These are phyloP conservation scores for Cinclus mexicanus DNA, from an alignment of 2,113 vertebrate species.

Conservation along the genomic window DNA sequence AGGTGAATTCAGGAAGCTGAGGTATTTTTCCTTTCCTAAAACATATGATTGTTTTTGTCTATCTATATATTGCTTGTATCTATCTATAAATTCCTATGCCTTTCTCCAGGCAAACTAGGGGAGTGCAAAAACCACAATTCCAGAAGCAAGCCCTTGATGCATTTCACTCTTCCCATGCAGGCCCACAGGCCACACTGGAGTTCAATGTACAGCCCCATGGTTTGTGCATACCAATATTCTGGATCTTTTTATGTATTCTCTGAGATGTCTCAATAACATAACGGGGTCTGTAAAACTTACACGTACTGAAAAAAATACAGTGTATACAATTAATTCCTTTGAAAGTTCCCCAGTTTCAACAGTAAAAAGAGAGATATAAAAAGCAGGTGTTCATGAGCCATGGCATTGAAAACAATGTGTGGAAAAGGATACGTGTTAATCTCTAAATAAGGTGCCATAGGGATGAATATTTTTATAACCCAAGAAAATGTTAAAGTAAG, in stretches of 20 bases:
- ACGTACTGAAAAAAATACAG: not conserved
- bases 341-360: not conserved
- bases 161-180: not conserved
- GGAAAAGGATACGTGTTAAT: conserved; percentile 10
- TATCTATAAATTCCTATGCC: not conserved
- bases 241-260: not conserved
- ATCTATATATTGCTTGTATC: too few species aligned
- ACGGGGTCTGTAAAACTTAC: not conserved
- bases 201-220: not conserved
- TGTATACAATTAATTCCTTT: not conserved
- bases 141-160: not conserved
- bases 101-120: not conserved
- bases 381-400: not conserved
- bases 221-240: not conserved
- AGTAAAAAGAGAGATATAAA: not conserved
- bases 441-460: conserved; percentile 33
- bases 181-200: not conserved
- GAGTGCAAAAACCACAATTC: not conserved
- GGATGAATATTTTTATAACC: conserved; percentile 57
- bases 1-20: not conserved
- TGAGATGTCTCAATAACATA: not conserved
- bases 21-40: not conserved
- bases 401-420: not conserved
- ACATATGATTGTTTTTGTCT: not conserved
- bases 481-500: conserved; percentile 29